A percentile compares a stretch with the other conserved stretches of the same genome.
Conservation (phyloP, 2,888 invertebrate genomes). For the Pachliopta kotzebuea region DNA sequence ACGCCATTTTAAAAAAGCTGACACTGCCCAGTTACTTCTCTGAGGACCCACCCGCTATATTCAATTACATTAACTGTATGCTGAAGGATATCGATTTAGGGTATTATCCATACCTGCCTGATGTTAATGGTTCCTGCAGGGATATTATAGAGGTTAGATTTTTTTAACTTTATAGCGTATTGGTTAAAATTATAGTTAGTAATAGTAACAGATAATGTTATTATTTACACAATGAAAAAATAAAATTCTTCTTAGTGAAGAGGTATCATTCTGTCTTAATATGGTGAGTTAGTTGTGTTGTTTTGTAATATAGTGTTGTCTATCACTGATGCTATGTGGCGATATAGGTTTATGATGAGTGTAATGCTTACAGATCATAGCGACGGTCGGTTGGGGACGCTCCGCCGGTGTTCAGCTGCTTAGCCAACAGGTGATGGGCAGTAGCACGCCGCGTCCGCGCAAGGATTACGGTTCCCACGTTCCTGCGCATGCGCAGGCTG, state of each 20-base stretch:
- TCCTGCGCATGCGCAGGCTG: slow-evolving; percentile 46
- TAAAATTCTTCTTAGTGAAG: no score
- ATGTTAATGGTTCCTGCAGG: slow-evolving; percentile 86
- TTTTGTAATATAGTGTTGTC: no score
- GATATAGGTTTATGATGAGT: no score
- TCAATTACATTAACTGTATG: slow-evolving; percentile 84
- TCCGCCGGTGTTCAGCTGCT: slow-evolving; percentile 53
- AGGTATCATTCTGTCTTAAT: no score
- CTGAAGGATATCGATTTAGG: slow-evolving; percentile 76
- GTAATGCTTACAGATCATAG: slow-evolving; percentile 44
- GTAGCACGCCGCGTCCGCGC: slow-evolving; percentile 44
- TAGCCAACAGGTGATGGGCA: slow-evolving; percentile 50
- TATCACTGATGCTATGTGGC: no score
- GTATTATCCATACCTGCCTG: slow-evolving; percentile 86
- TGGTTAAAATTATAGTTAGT: no score
- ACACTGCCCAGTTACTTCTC: slow-evolving; percentile 82
- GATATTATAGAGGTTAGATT: slow-evolving; percentile 85
- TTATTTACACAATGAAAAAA: no score
- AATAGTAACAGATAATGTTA: no score
- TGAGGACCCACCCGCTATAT: slow-evolving; percentile 84
- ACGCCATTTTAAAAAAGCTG: slow-evolving; percentile 80
- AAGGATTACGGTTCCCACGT: slow-evolving; percentile 23
- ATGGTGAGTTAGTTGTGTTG: no score
- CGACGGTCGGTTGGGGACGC: slow-evolving; percentile 49
- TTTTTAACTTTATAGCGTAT: no score